These are phyloP conservation scores for Aspidiotus rigidus DNA, from an alignment of 2,888 invertebrate species.

Conservation along the genomic window DNA sequence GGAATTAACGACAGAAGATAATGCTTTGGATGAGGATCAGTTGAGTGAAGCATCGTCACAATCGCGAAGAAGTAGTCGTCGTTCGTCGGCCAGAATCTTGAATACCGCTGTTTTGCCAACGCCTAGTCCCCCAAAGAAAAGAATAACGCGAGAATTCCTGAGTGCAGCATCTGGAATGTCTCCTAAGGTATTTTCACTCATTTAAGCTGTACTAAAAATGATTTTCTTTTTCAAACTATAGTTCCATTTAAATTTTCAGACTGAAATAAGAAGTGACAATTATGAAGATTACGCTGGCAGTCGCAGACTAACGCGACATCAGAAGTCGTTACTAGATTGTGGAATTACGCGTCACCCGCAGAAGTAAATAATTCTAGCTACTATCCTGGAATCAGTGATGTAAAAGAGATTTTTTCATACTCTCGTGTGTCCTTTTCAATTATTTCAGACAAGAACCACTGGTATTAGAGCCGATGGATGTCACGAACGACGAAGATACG, in stretches of 20 bases:
- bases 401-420: too few species aligned
- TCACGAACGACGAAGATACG: too few species aligned
- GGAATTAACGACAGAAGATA: background rate
- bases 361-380: background rate
- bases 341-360: slow-evolving; percentile 1
- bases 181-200: background rate
- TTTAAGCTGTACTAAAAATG: too few species aligned
- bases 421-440: too few species aligned
- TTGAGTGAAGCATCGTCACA: background rate
- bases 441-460: background rate
- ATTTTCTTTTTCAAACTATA: background rate
- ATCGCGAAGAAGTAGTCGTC: background rate
- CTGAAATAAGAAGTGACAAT: background rate
- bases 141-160: background rate
- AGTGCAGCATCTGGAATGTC: background rate
- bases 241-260: background rate
- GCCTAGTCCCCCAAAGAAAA: background rate
- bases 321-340: slow-evolving; percentile 25
- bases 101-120: background rate
- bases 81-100: background rate
- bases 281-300: slow-evolving; percentile 10
- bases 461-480: background rate
- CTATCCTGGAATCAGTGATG: too few species aligned
- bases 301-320: slow-evolving; percentile 33
- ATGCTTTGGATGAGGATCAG: slow-evolving; percentile 8